phyloP scores from a whole-genome alignment of 1,140 invertebrate genomes.

The Drosophila hydei region DNA sequence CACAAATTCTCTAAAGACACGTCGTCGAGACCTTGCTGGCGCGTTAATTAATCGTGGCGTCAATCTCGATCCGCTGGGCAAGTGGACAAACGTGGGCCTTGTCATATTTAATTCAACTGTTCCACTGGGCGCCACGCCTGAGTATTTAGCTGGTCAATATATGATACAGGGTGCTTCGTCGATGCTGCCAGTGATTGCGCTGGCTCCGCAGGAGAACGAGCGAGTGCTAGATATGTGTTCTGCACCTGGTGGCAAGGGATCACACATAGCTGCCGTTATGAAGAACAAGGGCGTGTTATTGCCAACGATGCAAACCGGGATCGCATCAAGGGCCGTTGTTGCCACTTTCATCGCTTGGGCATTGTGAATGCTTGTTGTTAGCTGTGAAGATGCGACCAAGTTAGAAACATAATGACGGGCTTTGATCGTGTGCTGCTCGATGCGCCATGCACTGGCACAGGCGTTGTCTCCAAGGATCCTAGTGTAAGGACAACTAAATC shows the following conservation, averaged over 20 bases:
- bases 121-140: conserved; percentile 98
- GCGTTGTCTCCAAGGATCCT: conserved; percentile 99
- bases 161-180: conserved; percentile 99
- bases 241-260: conserved; percentile 99
- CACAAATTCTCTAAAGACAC: conserved; percentile 97
- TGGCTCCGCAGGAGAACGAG: conserved; percentile 98
- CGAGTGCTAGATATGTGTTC: conserved; percentile 98
- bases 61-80: conserved; percentile 98
- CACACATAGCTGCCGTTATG: conserved; percentile 98
- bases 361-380: conserved; percentile 97
- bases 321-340: conserved; percentile 95
- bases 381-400: conserved; percentile 94
- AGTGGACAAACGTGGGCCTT: conserved; percentile 99
- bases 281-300: conserved; percentile 98
- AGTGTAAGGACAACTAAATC: conserved; percentile 97
- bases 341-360: conserved; percentile 99
- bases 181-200: conserved; percentile 97
- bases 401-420: conserved; percentile 93
- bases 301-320: conserved; percentile 98
- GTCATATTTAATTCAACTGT: conserved; percentile 98
- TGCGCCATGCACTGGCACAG: conserved; percentile 99
- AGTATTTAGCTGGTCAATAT: conserved; percentile 99
- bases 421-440: conserved; percentile 98
- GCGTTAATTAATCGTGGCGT: conserved; percentile 97
- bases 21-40: conserved; percentile 96